Conservation (phyloP, 2,113 vertebrate species). For the Glaucidium brasilianum region DNA sequence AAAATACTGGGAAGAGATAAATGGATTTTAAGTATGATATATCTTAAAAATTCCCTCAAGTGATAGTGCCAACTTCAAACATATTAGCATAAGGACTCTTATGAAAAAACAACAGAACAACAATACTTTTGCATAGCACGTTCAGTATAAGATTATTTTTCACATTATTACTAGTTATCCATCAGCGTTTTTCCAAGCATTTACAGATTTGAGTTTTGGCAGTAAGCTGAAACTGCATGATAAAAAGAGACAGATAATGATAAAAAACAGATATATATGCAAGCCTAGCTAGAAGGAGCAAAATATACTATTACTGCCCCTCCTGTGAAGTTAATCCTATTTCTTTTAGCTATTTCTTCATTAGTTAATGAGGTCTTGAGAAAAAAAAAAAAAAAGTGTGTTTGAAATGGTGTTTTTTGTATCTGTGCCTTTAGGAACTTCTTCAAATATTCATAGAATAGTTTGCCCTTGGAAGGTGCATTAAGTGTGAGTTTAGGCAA, state of each 20-base stretch:
- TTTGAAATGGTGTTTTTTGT: slow-evolving; percentile 62
- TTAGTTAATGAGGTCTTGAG: slow-evolving; percentile 75
- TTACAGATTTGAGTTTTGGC: slow-evolving; percentile 63
- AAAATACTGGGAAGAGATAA: slow-evolving; percentile 10
- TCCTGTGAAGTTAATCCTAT: slow-evolving; percentile 77
- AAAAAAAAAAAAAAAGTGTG: background rate
- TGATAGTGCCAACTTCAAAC: slow-evolving; percentile 45
- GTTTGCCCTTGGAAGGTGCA: slow-evolving; percentile 62
- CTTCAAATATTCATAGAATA: slow-evolving; percentile 71
- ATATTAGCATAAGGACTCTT: slow-evolving; percentile 17
- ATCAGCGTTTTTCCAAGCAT: slow-evolving; percentile 61
- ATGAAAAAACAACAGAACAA: slow-evolving; percentile 4
- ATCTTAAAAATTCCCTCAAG: slow-evolving; percentile 33
- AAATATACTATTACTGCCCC: slow-evolving; percentile 51
- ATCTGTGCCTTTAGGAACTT: slow-evolving; percentile 70
- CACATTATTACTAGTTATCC: slow-evolving; percentile 65
- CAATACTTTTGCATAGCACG: slow-evolving; percentile 32
- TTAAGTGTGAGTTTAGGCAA: slow-evolving; percentile 67
- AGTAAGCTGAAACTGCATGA: slow-evolving; percentile 67
- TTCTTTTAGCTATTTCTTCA: slow-evolving; percentile 77
- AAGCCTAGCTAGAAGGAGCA: slow-evolving; percentile 71
- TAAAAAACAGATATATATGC: slow-evolving; percentile 67
- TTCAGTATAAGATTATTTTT: slow-evolving; percentile 64
- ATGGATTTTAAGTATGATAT: slow-evolving; percentile 8
- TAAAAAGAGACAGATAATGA: slow-evolving; percentile 75